Conservation (phyloP, 2,797 vertebrate species). For the Aldrovandia affinis region DNA sequence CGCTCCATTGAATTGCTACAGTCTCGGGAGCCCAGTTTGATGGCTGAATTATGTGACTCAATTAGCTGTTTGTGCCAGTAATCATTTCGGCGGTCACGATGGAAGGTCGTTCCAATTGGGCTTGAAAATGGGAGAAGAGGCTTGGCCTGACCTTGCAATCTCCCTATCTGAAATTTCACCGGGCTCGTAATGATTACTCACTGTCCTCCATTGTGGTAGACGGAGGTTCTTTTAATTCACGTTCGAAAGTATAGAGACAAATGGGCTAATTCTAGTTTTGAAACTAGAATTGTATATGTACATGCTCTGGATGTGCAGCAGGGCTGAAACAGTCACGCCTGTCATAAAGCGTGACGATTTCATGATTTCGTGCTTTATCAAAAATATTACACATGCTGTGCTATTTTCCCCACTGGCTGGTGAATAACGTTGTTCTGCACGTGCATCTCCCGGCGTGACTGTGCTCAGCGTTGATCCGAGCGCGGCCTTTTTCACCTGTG, state of each 20-base stretch:
- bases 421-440: neutral
- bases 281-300: neutral
- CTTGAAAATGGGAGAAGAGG: no score
- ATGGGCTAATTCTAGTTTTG: no score
- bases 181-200: no score
- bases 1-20: slow-evolving; percentile 9
- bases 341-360: neutral
- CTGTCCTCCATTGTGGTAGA: no score
- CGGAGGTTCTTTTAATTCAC: no score
- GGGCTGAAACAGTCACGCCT: no score
- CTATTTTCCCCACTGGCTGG: neutral
- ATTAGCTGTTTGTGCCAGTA: neutral
- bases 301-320: neutral
- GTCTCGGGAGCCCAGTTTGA: neutral
- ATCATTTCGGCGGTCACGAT: neutral
- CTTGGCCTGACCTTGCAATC: no score
- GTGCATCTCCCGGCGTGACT: neutral
- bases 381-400: neutral
- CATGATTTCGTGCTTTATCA: neutral
- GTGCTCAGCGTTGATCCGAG: neutral
- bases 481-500: neutral
- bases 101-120: neutral
- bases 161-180: no score
- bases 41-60: neutral
- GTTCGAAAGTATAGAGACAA: no score